phyloP scores from a whole-genome alignment of 2,888 invertebrate species.

The Marronus borbonicus region DNA sequence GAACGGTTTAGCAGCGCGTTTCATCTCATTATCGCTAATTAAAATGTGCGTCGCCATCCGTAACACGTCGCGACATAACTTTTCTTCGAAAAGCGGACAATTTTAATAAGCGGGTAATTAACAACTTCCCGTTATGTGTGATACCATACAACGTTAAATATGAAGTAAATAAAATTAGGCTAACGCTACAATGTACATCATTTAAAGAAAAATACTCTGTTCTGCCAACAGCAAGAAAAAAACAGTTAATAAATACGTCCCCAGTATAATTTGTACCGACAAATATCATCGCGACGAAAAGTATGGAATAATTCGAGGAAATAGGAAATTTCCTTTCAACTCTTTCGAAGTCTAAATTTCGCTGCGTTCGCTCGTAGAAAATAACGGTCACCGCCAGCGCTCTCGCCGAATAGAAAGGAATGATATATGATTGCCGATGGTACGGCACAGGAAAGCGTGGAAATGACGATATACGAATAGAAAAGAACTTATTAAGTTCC shows the following conservation, averaged over 20 bases:
- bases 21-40: too few relatives aligned
- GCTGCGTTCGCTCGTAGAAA: constrained; percentile 1
- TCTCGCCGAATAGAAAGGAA: constrained; percentile 12
- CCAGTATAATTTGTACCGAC: too few relatives aligned
- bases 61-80: background rate
- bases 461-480: background rate
- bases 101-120: background rate
- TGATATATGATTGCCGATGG: constrained; percentile 7
- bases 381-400: background rate
- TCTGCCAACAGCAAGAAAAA: too few relatives aligned
- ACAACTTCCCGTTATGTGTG: background rate
- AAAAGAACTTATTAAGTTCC: constrained; percentile 1
- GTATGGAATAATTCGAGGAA: constrained; percentile 1
- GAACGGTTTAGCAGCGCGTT: too few relatives aligned
- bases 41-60: too few relatives aligned
- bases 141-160: background rate
- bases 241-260: too few relatives aligned
- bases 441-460: constrained; percentile 7
- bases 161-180: too few relatives aligned
- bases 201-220: too few relatives aligned
- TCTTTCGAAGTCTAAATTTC: background rate
- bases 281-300: too few relatives aligned
- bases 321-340: constrained; percentile 2
- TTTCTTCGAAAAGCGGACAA: background rate
- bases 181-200: too few relatives aligned